Percentiles rank a stretch among this genome's conserved stretches.
These are phyloP conservation scores for Acholoe squamosa DNA, from an alignment of 2,888 invertebrate species.

Conservation along the genomic window DNA sequence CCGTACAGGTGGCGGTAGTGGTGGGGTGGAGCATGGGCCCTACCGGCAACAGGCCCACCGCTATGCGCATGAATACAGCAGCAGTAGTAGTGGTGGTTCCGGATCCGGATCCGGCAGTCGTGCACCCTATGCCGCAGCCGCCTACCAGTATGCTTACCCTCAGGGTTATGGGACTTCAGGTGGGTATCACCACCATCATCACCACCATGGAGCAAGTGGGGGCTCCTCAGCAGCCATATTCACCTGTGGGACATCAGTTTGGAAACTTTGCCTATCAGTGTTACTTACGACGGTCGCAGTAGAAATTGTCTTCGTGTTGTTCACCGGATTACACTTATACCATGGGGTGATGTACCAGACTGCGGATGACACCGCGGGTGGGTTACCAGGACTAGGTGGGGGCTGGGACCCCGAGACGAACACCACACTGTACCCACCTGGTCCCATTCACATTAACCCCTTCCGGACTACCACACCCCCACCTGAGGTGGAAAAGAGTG, in stretches of 20 bases:
- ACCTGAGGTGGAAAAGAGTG: constrained; percentile 42
- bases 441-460: constrained; percentile 57
- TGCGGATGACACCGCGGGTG: background rate
- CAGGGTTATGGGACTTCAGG: background rate
- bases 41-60: background rate
- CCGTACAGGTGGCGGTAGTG: background rate
- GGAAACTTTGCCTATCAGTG: constrained; percentile 45
- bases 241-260: constrained; percentile 48
- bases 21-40: background rate
- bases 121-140: constrained; percentile 38
- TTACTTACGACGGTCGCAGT: constrained; percentile 47
- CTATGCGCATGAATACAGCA: constrained; percentile 3
- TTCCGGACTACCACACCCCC: constrained; percentile 55
- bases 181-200: background rate
- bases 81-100: background rate
- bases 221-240: background rate
- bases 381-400: constrained; percentile 43
- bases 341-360: constrained; percentile 54
- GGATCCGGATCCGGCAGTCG: background rate
- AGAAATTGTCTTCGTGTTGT: constrained; percentile 49
- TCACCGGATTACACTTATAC: constrained; percentile 50
- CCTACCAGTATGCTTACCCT: constrained; percentile 55
- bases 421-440: constrained; percentile 52
- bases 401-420: constrained; percentile 58
- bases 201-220: background rate